Base-by-base conservation (phyloP, 2,888 invertebrate genomes). In the Caenorhabditis parvicauda region DNA sequence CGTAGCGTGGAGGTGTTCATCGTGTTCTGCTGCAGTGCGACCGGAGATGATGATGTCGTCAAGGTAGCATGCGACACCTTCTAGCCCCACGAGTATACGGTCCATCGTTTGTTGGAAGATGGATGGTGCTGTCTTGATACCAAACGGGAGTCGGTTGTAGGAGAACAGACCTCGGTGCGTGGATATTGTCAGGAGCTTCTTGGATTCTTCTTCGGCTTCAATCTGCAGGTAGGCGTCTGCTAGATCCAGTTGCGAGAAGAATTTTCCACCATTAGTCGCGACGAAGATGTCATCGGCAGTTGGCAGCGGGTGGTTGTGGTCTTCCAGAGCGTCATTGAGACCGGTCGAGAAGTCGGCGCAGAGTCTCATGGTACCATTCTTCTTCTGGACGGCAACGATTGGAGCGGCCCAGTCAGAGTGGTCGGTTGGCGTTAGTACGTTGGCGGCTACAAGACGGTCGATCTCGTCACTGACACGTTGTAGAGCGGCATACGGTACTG, bases 321-420 rank as follows among this genome's bases (percentile, higher is more conserved):
- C 27, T 9, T 59, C 47, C 5, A 73, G 44, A 7, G 56, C 46
- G 25, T 58, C 59, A 44, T 74, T 75, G 9, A 74, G 53, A 7
- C 71, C 71, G 3, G 63, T 66, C 7, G 59, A 60, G 53, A 60
- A 75, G 44, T 75, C 72, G 21, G 64, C 62, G 27, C 74, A 75
- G 27, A 72, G 14, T 25, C 74, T 52, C 7, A 67, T 41, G 7
- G 54, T 24, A 6, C 74, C 74, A 24, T 68, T 63, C 14, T 61
- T 41, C 54, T 74, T 74, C 21, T 32, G 28, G 5, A 70, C 68
- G 29, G 57, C 53, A 3, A 72, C 58, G 22, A 71, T 62, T 1
- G 74, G 74, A 0, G 74, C 62, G n/a, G 67, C 69, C 67, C 69
- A 73, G 0, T 59, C 53, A 1, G 65, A 49, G 39, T 64, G 54